Evolutionary conservation across 2,888 invertebrate species (phyloP), one percentile per base, ranked within the genome.

Genomic region (Serripes groenlandicus): DNA sequence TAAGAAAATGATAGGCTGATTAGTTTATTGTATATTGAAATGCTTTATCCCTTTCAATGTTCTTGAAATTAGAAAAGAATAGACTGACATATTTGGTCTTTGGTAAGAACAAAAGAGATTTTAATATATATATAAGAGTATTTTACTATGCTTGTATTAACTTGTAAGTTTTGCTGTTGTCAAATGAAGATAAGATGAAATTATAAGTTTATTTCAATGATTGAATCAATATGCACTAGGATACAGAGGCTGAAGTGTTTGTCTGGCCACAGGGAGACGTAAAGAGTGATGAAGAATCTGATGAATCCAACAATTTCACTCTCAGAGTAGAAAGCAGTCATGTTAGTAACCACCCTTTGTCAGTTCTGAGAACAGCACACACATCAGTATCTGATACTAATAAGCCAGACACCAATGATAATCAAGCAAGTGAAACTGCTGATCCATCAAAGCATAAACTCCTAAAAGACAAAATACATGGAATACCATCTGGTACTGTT

Each of bases 351-450:
- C 62, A 30, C 62, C 1, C 11, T 30, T 11, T 62, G 34, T 62
- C 62, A 62, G 30, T 3, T 64, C 35, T 64, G 1, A 5, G 64
- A 37, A 66, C 3, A 11, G 66, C 66, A 66, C 42, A 26, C 23
- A 66, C 66, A 66, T 66, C 42, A 66, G 66, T 66, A 66, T 66
- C 66, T 66, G 66, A 30, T 23, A 3, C 23, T 9, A 26, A 66
- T 23, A 66, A 1, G 37, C 23, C 42, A 62, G 62, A 15, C 21
- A 62, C 18, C 34, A 34, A 56, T 26, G 18, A 3, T 49, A 49
- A 5, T 21, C 2, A n/a, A n/a, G n/a, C n/a, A n/a, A n/a, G n/a
- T n/a, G n/a, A n/a, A n/a, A n/a, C n/a, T n/a, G n/a, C n/a, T n/a
- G n/a, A n/a, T n/a, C n/a, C n/a, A n/a, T n/a, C n/a, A n/a, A n/a